phyloP scores from a whole-genome alignment of 2,797 vertebrate species.

The Sebastes matsubarae region DNA sequence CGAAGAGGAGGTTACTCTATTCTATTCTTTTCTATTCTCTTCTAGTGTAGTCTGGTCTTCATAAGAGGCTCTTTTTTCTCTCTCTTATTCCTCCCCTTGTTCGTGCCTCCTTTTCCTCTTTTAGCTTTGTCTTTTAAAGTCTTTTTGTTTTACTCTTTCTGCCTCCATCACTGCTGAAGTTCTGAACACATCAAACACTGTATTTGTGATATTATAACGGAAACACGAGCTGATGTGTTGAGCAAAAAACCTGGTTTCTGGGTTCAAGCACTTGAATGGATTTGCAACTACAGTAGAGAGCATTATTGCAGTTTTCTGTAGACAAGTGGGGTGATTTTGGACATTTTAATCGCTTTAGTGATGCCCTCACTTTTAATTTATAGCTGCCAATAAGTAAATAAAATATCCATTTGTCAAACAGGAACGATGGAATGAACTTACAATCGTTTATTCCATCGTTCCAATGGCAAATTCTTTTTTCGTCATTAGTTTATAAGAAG shows the following conservation, averaged over 20 bases:
- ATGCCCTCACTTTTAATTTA: not conserved
- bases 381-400: not conserved
- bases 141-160: not conserved
- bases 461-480: too few relatives aligned
- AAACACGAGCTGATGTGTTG: not conserved
- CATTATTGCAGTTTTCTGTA: not conserved
- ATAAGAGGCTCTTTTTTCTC: constrained; percentile 14
- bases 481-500: too few relatives aligned
- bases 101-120: constrained; percentile 9
- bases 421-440: not conserved
- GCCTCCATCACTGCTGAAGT: not conserved
- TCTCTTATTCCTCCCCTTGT: not conserved
- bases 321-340: not conserved
- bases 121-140: not conserved
- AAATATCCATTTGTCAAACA: not conserved
- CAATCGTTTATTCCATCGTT: not conserved
- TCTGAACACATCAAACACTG: not conserved
- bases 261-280: not conserved
- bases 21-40: constrained; percentile 48
- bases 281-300: not conserved
- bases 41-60: constrained; percentile 45
- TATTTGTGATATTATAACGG: not conserved
- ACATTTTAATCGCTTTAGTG: not conserved
- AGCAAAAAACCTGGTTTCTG: not conserved
- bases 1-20: constrained; percentile 54